Evolutionary conservation across 2,888 invertebrate genomes (phyloP), one percentile per base, ranked within the genome.

Genomic region (Cartodere bifasciata): DNA sequence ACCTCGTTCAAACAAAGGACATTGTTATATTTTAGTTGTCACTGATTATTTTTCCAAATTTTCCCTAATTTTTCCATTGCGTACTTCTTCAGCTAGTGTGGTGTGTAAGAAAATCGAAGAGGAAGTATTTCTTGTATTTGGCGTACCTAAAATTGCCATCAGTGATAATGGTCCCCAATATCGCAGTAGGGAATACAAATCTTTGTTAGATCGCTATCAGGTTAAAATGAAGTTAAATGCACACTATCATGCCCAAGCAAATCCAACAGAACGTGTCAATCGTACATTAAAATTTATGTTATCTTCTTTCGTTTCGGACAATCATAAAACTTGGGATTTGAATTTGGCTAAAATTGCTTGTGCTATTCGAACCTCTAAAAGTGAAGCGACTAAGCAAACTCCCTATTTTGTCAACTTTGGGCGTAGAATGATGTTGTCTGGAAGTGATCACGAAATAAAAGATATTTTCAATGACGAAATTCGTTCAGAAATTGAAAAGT

Each of bases 181-280:
- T 34, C 23, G 29, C 3, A 17, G 36, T 7, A 30, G 34, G 6
- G 31, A 32, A 21, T 43, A 38, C 21, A 6, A 20, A 12, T 28
- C 22, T n/a, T 21, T 44, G 4, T 15, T 32, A 16, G 16, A 29
- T 4, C 26, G 35, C 3, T 44, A 40, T 31, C 28, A 31, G 6
- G 22, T 39, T 13, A 27, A 14, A 13, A 28, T 35, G 7, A 24
- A 20, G 4, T 43, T 31, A 21, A 52, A 45, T 13, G 1, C 34
- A n/a, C n/a, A 39, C 5, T 53, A 53, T 29, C 36, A 44, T 10
- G 42, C 48, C 0, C 49, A 53, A 23, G 44, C 41, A 4, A 53
- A 56, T 31, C 47, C 49, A 0, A 47, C 46, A 0, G 52, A 55
- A 32, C 11, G 50, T 3, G 38, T 43, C 0, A 53, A 51, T 25